phyloP scores from a whole-genome alignment of 92 coral and sea anemone species.

The Zoanthus gigantus region DNA sequence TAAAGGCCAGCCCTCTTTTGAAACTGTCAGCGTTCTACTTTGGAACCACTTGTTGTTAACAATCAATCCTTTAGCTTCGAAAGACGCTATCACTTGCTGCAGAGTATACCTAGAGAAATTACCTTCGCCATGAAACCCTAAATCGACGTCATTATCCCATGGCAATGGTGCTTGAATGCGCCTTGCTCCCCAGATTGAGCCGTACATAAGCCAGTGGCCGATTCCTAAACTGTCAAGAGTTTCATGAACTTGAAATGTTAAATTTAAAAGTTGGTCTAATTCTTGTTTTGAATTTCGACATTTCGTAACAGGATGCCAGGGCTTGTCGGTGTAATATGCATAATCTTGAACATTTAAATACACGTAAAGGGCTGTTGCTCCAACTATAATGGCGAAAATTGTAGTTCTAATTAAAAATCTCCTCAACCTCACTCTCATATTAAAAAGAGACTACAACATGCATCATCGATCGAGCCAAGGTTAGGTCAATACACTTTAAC shows the following conservation, averaged over 20 bases:
- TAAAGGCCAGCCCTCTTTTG: conserved; percentile 54
- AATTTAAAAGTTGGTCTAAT: conserved; percentile 54
- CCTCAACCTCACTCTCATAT: background rate
- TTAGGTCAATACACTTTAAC: too few relatives aligned
- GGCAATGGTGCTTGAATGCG: conserved; percentile 75
- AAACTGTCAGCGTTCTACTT: conserved; percentile 65
- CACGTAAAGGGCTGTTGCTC: background rate
- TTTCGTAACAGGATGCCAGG: conserved; percentile 47
- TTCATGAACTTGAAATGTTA: conserved; percentile 65
- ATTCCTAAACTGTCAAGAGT: conserved; percentile 56
- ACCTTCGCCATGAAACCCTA: conserved; percentile 71
- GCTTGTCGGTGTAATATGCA: conserved; percentile 3
- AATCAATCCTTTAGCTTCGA: conserved; percentile 55
- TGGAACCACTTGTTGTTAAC: conserved; percentile 46
- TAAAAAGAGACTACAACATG: too few relatives aligned
- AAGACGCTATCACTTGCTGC: conserved; percentile 50
- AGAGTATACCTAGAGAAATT: conserved; percentile 52
- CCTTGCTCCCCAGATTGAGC: conserved; percentile 81
- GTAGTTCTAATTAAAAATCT: background rate
- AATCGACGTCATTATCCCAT: conserved; percentile 85
- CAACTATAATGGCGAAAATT: background rate
- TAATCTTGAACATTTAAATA: background rate
- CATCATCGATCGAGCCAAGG: too few relatives aligned
- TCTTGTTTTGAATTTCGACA: conserved; percentile 58
- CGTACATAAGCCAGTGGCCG: conserved; percentile 83